These are phyloP conservation scores for Sturnira hondurensis DNA, from an alignment of 2,113 vertebrate species.

Conservation along the genomic window DNA sequence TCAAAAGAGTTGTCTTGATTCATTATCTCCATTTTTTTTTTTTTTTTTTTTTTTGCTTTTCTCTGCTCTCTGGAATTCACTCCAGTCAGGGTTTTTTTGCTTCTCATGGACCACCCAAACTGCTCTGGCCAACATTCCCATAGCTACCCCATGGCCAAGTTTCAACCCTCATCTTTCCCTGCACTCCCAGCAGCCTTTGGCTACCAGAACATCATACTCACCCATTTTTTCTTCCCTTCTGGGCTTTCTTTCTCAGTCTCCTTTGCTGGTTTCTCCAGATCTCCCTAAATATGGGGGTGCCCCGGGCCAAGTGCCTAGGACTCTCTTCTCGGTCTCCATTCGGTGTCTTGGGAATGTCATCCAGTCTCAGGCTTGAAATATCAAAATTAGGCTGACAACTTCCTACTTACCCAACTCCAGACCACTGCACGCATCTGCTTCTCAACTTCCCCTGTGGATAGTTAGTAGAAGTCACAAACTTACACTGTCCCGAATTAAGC, in stretches of 20 bases:
- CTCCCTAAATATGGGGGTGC: not conserved
- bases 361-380: not conserved
- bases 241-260: not conserved
- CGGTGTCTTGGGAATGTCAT: not conserved
- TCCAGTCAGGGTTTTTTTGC: not conserved
- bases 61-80: not conserved
- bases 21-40: not conserved
- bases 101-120: not conserved
- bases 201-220: not conserved
- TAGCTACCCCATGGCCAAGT: not conserved
- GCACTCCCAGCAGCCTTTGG: not conserved
- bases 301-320: not conserved
- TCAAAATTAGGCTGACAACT: not conserved
- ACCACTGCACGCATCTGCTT: not conserved
- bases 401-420: not conserved
- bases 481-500: not conserved
- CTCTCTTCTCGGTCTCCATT: not conserved
- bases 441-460: fast-evolving
- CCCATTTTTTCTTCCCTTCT: not conserved
- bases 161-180: not conserved
- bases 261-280: not conserved
- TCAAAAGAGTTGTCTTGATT: not conserved
- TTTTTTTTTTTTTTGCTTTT: not conserved
- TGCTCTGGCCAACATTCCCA: not conserved
- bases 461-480: not conserved